Base-by-base conservation (phyloP, 2,888 invertebrate genomes). In the Sturmia bella region DNA sequence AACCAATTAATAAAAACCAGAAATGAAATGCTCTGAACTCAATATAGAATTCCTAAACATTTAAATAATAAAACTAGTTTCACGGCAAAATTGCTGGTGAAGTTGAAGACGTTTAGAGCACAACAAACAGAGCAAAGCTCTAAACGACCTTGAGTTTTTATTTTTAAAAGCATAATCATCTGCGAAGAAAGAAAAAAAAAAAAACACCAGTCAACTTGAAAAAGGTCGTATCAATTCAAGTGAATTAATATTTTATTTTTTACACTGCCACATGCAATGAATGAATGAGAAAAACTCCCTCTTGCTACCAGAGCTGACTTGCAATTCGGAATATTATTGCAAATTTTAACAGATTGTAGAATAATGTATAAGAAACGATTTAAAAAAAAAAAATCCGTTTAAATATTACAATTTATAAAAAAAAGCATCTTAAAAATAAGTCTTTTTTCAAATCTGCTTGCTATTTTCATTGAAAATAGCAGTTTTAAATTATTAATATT, bases 1-100 rank as follows among this genome's bases (percentile, higher is more conserved):
- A 78, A 59, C 72, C 72, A 64, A 63, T 70, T 72, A 72, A 64
- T 57, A n/a, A 52, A 66, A 72, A 78, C 72, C 72, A 78, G 72
- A 66, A 66, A 68, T 73, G 45, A 59, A 37, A 50, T 27, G 2
- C 39, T 15, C 19, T 32, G 6, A 48, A 72, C 41, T 64, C 4
- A 50, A 72, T 57, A 27, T 27, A 70, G 27, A 70, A 63, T 41
- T 56, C 15, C 48, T 64, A 43, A 64, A 77, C 21, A 41, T 57
- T 43, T 54, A 15, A 64, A 64, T 43, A 77, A 43, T 57, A 17
- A 72, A 78, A 78, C 78, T 59, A 78, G 78, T 78, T 78, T 77
- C 45, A 17, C 32, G 50, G 17, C 52, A 19, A 15, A 50, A 19
- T 27, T 43, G 19, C 15, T 21, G 12, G 39, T 48, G 17, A 32